Evolutionary conservation across 2,113 vertebrate genomes (phyloP).

Genomic region (Ivindomyrus marchei): DNA sequence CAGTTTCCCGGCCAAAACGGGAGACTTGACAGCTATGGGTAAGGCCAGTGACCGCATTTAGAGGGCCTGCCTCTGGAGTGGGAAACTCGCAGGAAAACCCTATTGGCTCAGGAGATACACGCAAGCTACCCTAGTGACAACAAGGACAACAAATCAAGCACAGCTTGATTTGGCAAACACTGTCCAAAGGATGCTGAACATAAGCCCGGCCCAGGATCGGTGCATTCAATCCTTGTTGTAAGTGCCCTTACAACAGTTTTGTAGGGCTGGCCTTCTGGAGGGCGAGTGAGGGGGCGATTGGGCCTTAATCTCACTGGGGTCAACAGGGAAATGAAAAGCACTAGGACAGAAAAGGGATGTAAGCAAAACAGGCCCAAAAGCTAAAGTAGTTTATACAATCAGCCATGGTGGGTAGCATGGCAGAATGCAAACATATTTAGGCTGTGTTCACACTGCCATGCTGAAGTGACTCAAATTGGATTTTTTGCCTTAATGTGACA

Average conservation of each 20-base stretch:
- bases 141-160: not conserved
- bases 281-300: not conserved
- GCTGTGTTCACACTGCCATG: too few relatives aligned
- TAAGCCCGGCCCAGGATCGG: not conserved
- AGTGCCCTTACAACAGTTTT: not conserved
- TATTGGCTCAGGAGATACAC: not conserved
- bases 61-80: not conserved
- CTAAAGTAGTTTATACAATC: not conserved
- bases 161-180: not conserved
- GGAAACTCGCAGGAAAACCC: not conserved
- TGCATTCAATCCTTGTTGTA: not conserved
- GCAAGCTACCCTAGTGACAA: not conserved
- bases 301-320: not conserved
- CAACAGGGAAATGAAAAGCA: too few relatives aligned
- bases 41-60: not conserved
- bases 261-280: not conserved
- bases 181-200: not conserved
- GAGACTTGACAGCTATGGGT: too few relatives aligned
- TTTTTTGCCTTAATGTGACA: too few relatives aligned
- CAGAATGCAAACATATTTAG: not conserved
- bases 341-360: too few relatives aligned
- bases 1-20: too few relatives aligned
- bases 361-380: not conserved
- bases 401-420: not conserved
- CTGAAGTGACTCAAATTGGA: too few relatives aligned